Evolutionary conservation across 2,113 vertebrate species (phyloP).

Genomic region (Struthidea cinerea): DNA sequence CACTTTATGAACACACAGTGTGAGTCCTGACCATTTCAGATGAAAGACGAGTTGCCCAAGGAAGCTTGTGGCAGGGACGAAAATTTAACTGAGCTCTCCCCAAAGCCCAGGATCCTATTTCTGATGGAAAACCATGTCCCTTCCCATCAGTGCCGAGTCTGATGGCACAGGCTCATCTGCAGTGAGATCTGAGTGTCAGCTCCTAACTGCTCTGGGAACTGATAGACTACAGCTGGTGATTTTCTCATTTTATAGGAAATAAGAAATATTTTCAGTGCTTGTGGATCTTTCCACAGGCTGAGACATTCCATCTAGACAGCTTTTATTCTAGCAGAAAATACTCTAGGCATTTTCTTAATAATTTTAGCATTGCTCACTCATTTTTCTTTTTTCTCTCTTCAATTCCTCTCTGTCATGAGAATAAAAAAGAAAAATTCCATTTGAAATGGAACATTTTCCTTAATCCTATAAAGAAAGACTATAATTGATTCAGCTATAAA

Average conservation of each 20-base stretch:
- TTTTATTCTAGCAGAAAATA: constrained; percentile 34
- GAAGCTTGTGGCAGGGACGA: not conserved
- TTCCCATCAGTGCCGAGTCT: not conserved
- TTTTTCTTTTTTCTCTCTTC: constrained; percentile 44
- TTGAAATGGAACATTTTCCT: constrained; percentile 61
- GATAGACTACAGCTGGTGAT: not conserved
- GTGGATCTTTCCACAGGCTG: not conserved
- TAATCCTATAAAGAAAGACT: constrained; percentile 61
- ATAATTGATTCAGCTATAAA: constrained; percentile 70
- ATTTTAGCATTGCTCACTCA: constrained; percentile 26
- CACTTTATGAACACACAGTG: not conserved
- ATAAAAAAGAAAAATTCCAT: constrained; percentile 53
- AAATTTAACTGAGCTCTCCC: not conserved
- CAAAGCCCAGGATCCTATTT: not conserved
- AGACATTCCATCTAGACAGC: not conserved
- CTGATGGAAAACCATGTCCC: not conserved
- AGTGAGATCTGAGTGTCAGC: not conserved
- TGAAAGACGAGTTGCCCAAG: not conserved
- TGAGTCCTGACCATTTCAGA: not conserved
- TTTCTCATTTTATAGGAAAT: constrained; percentile 1
- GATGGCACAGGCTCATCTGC: not conserved
- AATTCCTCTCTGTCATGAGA: constrained; percentile 3
- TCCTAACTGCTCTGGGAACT: not conserved
- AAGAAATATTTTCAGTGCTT: not conserved
- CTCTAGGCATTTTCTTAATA: constrained; percentile 34